Evolutionary conservation across 2,113 vertebrate genomes (phyloP).

Genomic region (Psittacara wagleri): DNA sequence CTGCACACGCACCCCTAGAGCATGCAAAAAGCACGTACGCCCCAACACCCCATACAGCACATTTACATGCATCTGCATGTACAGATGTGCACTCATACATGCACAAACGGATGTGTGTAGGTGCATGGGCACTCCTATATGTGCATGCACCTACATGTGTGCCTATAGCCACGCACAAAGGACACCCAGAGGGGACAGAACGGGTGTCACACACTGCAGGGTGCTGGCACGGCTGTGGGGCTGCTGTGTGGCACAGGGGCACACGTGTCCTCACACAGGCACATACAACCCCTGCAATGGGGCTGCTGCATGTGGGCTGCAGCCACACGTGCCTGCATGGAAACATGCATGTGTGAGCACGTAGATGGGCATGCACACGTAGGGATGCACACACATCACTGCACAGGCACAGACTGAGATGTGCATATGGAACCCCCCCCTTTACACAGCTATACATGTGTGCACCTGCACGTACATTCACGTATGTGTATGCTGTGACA

Average conservation of each 20-base stretch:
- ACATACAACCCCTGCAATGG: no score
- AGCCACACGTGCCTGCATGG: neutral
- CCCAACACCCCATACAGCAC: rapidly evolving
- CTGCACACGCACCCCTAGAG: rapidly evolving
- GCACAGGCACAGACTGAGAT: no score
- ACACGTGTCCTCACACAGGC: neutral
- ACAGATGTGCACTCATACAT: rapidly evolving
- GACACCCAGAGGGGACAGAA: neutral
- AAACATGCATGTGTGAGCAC: neutral
- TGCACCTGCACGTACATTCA: no score
- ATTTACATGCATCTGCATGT: neutral
- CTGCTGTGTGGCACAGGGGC: neutral
- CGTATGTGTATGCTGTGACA: neutral
- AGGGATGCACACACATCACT: neutral
- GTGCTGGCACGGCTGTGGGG: neutral
- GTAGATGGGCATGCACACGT: neutral
- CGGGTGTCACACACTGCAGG: neutral
- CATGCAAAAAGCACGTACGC: rapidly evolving
- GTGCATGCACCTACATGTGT: rapidly evolving
- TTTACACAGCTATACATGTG: no score
- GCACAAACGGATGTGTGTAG: rapidly evolving
- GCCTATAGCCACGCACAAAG: rapidly evolving
- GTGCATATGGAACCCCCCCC: rapidly evolving
- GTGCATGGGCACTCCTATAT: rapidly evolving
- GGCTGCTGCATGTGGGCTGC: no score